Conservation (phyloP, 2,888 invertebrate genomes). For the Rhogogaster chlorosoma region DNA sequence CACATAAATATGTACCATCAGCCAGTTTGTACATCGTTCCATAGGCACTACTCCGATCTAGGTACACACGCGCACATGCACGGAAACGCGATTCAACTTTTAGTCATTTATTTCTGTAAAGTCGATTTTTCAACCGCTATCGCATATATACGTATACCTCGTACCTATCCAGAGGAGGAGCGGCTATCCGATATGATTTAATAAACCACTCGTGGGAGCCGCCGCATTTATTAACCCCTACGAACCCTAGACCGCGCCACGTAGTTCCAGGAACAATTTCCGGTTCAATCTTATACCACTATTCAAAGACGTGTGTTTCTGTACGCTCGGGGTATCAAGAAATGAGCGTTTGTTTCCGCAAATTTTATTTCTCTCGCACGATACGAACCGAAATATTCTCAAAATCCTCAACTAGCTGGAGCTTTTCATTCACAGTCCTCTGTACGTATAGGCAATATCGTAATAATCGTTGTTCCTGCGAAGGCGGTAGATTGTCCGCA, state of each 20-base stretch:
- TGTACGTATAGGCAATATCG: neutral
- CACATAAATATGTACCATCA: conserved; percentile 2
- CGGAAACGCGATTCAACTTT: neutral
- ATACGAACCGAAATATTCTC: neutral
- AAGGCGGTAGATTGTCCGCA: conserved; percentile 48
- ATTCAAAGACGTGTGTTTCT: neutral
- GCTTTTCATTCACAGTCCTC: neutral
- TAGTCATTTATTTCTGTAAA: neutral
- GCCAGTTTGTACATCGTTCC: neutral
- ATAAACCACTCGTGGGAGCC: conserved; percentile 56
- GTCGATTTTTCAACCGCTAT: neutral
- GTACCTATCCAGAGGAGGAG: too few species aligned
- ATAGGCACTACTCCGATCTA: neutral
- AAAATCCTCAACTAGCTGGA: neutral
- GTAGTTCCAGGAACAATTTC: conserved; percentile 13
- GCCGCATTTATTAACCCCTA: conserved; percentile 69
- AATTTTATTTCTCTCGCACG: too few species aligned
- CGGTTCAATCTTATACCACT: neutral
- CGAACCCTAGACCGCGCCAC: conserved; percentile 63
- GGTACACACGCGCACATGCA: neutral
- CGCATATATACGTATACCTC: neutral
- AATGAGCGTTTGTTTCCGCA: neutral
- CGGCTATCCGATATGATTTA: conserved; percentile 26
- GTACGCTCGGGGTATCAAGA: neutral
- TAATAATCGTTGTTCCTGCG: neutral